Conservation (phyloP, 2,113 vertebrate species). For the Thinocorus orbignyianus region DNA sequence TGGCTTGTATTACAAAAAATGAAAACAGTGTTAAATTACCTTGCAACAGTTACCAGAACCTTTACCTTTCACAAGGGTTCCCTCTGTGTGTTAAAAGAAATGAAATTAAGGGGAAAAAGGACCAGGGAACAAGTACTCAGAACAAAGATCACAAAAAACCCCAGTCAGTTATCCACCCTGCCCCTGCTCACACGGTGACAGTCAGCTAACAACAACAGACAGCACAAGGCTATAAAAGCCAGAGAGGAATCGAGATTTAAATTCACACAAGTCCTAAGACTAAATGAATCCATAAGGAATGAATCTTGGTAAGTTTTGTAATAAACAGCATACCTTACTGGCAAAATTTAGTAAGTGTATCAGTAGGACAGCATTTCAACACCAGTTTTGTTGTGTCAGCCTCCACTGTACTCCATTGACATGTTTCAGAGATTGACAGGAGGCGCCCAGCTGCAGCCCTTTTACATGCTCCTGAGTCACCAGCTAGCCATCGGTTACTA, state of each 20-base stretch:
- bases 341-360: background rate
- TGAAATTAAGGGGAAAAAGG: background rate
- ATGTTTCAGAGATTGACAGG: rapidly evolving
- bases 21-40: background rate
- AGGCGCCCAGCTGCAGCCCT: background rate
- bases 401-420: background rate
- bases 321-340: background rate
- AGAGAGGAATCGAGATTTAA: background rate
- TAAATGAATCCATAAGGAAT: background rate
- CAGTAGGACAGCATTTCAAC: background rate
- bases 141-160: background rate
- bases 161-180: background rate
- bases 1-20: background rate
- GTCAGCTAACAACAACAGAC: background rate
- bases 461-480: background rate
- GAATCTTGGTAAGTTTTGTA: background rate
- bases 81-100: background rate
- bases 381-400: background rate
- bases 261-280: background rate
- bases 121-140: background rate
- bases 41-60: background rate
- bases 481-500: background rate
- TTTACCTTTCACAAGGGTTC: background rate
- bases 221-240: background rate
- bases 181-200: background rate